A percentile compares a stretch with the other conserved stretches of the same genome.
Evolutionary conservation across 2,113 vertebrate species (phyloP).

Genomic region (Noctilio leporinus): DNA sequence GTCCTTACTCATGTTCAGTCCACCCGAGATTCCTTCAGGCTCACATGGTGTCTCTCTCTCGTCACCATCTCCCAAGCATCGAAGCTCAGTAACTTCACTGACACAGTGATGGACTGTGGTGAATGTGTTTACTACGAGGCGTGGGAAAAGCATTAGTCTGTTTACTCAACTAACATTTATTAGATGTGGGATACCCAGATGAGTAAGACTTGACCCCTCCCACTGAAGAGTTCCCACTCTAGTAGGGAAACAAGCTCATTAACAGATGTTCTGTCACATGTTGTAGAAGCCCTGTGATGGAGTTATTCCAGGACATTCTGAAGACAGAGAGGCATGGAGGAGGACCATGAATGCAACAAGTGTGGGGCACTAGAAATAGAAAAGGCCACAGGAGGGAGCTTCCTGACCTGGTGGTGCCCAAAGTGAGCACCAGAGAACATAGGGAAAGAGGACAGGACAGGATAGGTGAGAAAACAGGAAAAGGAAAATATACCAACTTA

Average conservation of each 20-base stretch:
- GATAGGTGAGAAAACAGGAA: neutral
- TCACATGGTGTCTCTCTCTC: neutral
- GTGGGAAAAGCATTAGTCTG: neutral
- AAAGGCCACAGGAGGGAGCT: neutral
- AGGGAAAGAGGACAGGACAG: neutral
- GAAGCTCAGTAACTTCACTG: too few species aligned
- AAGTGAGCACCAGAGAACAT: neutral
- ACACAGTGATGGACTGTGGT: neutral
- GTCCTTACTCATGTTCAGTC: neutral
- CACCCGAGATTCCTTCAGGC: neutral
- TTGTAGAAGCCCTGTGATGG: neutral
- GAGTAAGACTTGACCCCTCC: neutral
- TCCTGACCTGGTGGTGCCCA: rapidly evolving
- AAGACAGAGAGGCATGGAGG: neutral
- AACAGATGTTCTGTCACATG: neutral
- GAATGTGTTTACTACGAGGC: neutral
- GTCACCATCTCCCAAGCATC: neutral
- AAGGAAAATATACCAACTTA: neutral
- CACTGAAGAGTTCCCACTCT: neutral
- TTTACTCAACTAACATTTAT: neutral
- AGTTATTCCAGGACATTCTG: neutral
- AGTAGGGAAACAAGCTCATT: neutral
- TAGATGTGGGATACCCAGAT: neutral
- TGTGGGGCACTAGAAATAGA: neutral
- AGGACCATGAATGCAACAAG: neutral